A percentile compares a stretch with the other conserved stretches of the same genome.
Evolutionary conservation across 2,888 invertebrate genomes (phyloP).

Genomic region (Notodromas monacha): DNA sequence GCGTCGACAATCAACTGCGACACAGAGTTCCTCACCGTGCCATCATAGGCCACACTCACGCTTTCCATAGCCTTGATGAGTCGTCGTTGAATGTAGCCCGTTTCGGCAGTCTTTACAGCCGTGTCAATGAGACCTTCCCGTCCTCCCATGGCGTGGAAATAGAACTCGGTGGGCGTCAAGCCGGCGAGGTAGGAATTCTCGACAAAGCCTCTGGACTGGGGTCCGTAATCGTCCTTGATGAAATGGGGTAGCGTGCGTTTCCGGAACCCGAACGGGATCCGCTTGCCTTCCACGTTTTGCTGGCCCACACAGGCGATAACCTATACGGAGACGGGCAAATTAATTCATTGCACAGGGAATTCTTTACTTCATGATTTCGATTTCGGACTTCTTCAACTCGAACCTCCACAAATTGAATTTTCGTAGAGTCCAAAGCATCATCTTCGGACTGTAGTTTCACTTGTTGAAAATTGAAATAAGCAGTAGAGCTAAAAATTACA

Average conservation of each 20-base stretch:
- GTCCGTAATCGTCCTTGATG: conserved; percentile 20
- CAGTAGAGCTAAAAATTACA: no score
- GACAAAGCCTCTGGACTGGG: conserved; percentile 21
- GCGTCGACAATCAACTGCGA: no score
- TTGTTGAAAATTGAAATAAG: no score
- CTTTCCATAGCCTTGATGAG: conserved; percentile 23
- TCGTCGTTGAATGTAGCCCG: conserved; percentile 22
- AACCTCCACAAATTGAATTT: no score
- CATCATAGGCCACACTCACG: conserved; percentile 17
- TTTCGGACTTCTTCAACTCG: conserved; percentile 1
- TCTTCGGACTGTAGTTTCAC: not conserved
- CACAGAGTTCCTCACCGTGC: conserved; percentile 17
- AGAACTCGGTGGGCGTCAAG: conserved; percentile 22
- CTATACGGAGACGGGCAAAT: conserved; percentile 12
- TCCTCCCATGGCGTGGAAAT: conserved; percentile 24
- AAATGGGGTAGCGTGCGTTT: conserved; percentile 18
- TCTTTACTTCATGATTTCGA: no score
- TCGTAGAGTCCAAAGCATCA: no score
- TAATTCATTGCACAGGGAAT: no score
- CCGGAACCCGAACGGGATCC: conserved; percentile 18
- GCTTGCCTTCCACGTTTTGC: conserved; percentile 19
- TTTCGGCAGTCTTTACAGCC: conserved; percentile 23
- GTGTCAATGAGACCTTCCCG: conserved; percentile 23
- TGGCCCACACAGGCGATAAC: conserved; percentile 19
- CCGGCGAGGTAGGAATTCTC: conserved; percentile 23